phyloP scores from a whole-genome alignment of 2,888 invertebrate species.

The Ophion obscuratus region DNA sequence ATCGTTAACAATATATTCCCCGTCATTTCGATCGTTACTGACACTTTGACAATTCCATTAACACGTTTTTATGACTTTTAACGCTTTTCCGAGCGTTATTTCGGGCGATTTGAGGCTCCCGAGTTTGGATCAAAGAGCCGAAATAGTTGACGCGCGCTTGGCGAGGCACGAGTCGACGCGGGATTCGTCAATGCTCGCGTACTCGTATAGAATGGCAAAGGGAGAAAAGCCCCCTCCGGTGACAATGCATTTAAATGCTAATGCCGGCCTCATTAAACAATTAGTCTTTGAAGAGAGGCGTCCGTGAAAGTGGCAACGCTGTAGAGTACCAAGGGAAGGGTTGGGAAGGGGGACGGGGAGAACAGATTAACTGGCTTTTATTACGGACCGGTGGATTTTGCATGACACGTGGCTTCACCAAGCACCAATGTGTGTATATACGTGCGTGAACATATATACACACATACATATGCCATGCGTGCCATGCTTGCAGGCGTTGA shows the following conservation, averaged over 20 bases:
- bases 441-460: background rate
- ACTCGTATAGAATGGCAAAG: slow-evolving; percentile 58
- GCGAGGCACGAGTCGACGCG: slow-evolving; percentile 8
- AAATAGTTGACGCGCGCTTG: slow-evolving; percentile 57
- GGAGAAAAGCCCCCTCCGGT: slow-evolving; percentile 65
- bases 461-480: background rate
- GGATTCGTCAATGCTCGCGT: slow-evolving; percentile 48
- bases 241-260: slow-evolving; percentile 81
- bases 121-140: slow-evolving; percentile 65
- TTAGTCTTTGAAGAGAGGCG: slow-evolving; percentile 79
- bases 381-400: slow-evolving; percentile 77
- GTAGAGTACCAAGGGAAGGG: slow-evolving; percentile 62
- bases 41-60: background rate
- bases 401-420: slow-evolving; percentile 77
- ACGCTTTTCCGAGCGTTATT: slow-evolving; percentile 5
- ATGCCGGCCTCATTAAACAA: slow-evolving; percentile 82
- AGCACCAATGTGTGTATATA: slow-evolving; percentile 38
- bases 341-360: slow-evolving; percentile 45
- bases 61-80: slow-evolving; percentile 8
- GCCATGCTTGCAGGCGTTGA: background rate
- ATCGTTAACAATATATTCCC: too few relatives aligned
- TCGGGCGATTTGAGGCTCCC: slow-evolving; percentile 12
- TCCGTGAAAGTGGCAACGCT: slow-evolving; percentile 63
- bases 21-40: background rate
- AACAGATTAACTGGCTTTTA: slow-evolving; percentile 79